These are phyloP conservation scores for Hylomyscus alleni DNA, from an alignment of 2,797 vertebrate genomes.

Conservation along the genomic window DNA sequence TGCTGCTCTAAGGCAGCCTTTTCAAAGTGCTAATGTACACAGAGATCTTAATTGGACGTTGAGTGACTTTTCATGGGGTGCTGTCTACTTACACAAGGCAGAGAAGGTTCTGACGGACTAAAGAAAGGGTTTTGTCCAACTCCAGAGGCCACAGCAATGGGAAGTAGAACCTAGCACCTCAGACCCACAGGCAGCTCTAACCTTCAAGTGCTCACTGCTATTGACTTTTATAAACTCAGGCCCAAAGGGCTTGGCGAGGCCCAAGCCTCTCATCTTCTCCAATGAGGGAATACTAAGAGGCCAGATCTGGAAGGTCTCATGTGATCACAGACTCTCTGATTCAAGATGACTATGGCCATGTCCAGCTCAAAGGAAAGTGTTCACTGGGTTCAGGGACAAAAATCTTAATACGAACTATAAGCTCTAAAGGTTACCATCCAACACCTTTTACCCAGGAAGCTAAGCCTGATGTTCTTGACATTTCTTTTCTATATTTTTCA, in stretches of 20 bases:
- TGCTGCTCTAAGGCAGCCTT: background rate
- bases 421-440: background rate
- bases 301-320: background rate
- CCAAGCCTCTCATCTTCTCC: background rate
- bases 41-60: background rate
- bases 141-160: background rate
- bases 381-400: background rate
- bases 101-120: background rate
- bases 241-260: no score
- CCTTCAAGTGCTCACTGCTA: no score
- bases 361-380: background rate
- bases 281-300: background rate
- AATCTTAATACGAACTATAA: background rate
- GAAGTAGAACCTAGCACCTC: no score
- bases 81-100: background rate
- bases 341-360: background rate
- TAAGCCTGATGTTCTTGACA: background rate
- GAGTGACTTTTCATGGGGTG: background rate
- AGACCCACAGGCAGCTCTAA: background rate
- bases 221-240: no score
- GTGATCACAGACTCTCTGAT: background rate
- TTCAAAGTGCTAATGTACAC: background rate
- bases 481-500: constrained; percentile 13
- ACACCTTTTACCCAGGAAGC: background rate
- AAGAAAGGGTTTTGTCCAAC: background rate